phyloP scores from a whole-genome alignment of 2,797 vertebrate genomes.

The Gobio occitaniae region DNA sequence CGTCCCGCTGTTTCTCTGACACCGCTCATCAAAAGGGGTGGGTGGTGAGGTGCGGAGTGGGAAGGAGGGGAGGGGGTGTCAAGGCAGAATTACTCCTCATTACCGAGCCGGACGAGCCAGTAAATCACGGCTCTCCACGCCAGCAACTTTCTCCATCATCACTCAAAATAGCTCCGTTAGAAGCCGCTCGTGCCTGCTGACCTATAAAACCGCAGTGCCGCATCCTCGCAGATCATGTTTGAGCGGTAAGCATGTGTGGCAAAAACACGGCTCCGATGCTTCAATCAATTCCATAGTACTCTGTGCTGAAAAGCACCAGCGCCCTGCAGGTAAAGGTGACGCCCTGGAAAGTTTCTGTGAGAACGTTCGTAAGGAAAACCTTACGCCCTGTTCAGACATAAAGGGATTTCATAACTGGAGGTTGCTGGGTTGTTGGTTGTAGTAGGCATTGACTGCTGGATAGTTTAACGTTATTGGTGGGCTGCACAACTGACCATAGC shows the following conservation, averaged over 20 bases:
- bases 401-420: neutral
- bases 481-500: neutral
- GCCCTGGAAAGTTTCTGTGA: constrained; percentile 44
- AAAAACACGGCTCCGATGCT: constrained; percentile 44
- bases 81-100: constrained; percentile 84
- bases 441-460: neutral
- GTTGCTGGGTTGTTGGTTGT: neutral
- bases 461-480: neutral
- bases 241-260: constrained; percentile 36
- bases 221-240: constrained; percentile 47
- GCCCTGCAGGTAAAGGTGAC: neutral
- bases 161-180: constrained; percentile 75
- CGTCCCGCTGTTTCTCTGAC: constrained; percentile 56
- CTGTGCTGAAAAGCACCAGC: constrained; percentile 19
- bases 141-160: constrained; percentile 75
- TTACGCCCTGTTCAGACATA: neutral
- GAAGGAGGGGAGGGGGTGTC: constrained; percentile 66
- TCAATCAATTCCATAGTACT: constrained; percentile 41
- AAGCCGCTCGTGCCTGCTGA: constrained; percentile 68
- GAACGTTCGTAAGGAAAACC: constrained; percentile 12
- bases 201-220: constrained; percentile 58
- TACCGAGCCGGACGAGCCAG: constrained; percentile 75
- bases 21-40: constrained; percentile 50
- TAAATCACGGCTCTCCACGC: constrained; percentile 77
- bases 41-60: constrained; percentile 27